Evolutionary conservation across 2,888 invertebrate genomes (phyloP).

Genomic region (Bellardia pandia): DNA sequence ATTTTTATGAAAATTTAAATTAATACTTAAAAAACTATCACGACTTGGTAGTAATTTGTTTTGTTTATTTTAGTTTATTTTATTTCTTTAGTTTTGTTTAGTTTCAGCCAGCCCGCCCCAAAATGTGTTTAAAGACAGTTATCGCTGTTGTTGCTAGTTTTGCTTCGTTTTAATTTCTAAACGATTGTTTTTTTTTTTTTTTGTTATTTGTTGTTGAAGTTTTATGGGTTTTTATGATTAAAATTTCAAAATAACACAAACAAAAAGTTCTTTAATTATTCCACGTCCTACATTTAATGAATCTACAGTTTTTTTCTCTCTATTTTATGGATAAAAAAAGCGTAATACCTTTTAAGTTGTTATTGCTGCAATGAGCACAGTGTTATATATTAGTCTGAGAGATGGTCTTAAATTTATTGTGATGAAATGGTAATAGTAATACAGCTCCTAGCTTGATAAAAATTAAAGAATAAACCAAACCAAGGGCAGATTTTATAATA

Average conservation of each 20-base stretch:
- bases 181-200: slow-evolving; percentile 18
- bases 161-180: slow-evolving; percentile 56
- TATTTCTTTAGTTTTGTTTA: not conserved
- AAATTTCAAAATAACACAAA: slow-evolving; percentile 43
- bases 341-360: slow-evolving; percentile 45
- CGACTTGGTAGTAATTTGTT: slow-evolving; percentile 56
- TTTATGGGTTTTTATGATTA: slow-evolving; percentile 61
- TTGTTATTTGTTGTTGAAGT: slow-evolving; percentile 30
- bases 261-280: slow-evolving; percentile 69
- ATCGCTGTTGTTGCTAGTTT: slow-evolving; percentile 36
- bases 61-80: slow-evolving; percentile 37
- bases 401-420: not conserved
- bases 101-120: slow-evolving; percentile 28
- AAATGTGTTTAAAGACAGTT: slow-evolving; percentile 37
- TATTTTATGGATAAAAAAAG: slow-evolving; percentile 50
- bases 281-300: slow-evolving; percentile 71
- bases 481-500: too few species aligned
- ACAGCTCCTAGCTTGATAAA: too few species aligned
- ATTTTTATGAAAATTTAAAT: slow-evolving; percentile 57
- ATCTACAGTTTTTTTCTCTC: slow-evolving; percentile 26
- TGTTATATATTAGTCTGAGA: not conserved
- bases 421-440: not conserved
- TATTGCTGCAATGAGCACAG: slow-evolving; percentile 42
- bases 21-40: slow-evolving; percentile 66
- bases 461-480: too few species aligned